Base-by-base conservation (phyloP, 1,140 invertebrate species). In the Drosophila nikananu region DNA sequence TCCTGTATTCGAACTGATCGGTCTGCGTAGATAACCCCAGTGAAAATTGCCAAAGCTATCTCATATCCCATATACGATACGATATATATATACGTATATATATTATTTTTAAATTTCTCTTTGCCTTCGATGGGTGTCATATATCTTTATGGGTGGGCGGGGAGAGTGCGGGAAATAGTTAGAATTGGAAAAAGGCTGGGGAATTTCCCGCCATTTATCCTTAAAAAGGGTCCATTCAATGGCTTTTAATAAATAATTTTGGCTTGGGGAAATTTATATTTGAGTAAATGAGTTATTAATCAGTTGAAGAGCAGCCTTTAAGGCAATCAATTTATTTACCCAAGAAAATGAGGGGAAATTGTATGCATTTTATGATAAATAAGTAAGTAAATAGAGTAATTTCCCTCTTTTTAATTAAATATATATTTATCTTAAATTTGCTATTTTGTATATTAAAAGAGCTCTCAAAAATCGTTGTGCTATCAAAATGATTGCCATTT, bases 11-110 rank as follows among this genome's bases (percentile, higher is more conserved):
- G 67, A 42, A 42, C 19, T 17, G 65, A 74, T 74, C 68, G 71
- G 68, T 19, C 35, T 17, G n/a, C 52, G 5, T n/a, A 57, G 67
- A 71, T 71, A 71, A 55, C 23, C 37, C 37, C 30, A 19, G 30
- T 10, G 63, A 71, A 68, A 71, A 68, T 71, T 71, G 48, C 63
- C 54, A 39, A 39, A 39, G 35, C 54, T n/a, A 39, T 57, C 54
- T 25, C 32, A 55, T 37, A 55, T 23, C 5, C 12, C 35, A 37
- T 37, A 23, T 21, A 42, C 9, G 13, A 27, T 63, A 30, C 21
- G 30, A 23, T 64, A 32, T 32, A 32, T 32, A 10, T 12, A 0
- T 32, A 30, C 2, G 9, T 61, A 21, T 30, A 57, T 65, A n/a
- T n/a, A 52, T 58, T 58, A 42, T 62, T 65, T 62, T 65, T 15